Conservation (phyloP, 2,888 invertebrate genomes). For the Andrena praecox region DNA sequence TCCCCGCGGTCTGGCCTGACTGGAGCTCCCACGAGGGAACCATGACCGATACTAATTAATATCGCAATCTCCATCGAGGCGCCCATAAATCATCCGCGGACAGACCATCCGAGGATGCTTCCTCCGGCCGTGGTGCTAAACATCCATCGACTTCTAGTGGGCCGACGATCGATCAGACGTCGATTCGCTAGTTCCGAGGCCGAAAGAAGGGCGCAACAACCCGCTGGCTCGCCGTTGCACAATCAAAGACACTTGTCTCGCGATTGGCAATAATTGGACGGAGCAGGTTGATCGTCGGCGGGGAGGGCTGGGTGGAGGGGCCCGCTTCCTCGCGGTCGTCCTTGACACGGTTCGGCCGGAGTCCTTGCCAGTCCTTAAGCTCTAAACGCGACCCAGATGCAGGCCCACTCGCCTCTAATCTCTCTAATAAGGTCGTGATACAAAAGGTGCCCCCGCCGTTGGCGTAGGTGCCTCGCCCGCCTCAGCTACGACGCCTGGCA, state of each 20-base stretch:
- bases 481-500: slow-evolving; percentile 15
- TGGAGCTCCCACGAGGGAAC: slow-evolving; percentile 22
- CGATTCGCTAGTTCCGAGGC: slow-evolving; percentile 36
- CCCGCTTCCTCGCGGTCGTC: slow-evolving; percentile 66
- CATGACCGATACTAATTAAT: slow-evolving; percentile 43
- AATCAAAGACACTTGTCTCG: slow-evolving; percentile 55
- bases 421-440: slow-evolving; percentile 66
- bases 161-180: slow-evolving; percentile 17
- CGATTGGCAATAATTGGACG: slow-evolving; percentile 69
- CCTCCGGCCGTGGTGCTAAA: slow-evolving; percentile 8
- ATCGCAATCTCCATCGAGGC: slow-evolving; percentile 32
- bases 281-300: slow-evolving; percentile 52
- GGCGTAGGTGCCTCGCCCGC: slow-evolving; percentile 48
- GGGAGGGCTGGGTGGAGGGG: neutral
- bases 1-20: neutral
- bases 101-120: neutral
- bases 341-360: slow-evolving; percentile 67
- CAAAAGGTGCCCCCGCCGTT: slow-evolving; percentile 27
- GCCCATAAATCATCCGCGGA: slow-evolving; percentile 45
- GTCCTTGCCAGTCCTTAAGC: slow-evolving; percentile 71
- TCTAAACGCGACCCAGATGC: slow-evolving; percentile 68
- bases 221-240: slow-evolving; percentile 35
- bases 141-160: slow-evolving; percentile 7
- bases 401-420: slow-evolving; percentile 61
- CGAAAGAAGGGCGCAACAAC: slow-evolving; percentile 19